Evolutionary conservation across 2,888 invertebrate species (phyloP).

Genomic region (Drosophila gaucha): DNA sequence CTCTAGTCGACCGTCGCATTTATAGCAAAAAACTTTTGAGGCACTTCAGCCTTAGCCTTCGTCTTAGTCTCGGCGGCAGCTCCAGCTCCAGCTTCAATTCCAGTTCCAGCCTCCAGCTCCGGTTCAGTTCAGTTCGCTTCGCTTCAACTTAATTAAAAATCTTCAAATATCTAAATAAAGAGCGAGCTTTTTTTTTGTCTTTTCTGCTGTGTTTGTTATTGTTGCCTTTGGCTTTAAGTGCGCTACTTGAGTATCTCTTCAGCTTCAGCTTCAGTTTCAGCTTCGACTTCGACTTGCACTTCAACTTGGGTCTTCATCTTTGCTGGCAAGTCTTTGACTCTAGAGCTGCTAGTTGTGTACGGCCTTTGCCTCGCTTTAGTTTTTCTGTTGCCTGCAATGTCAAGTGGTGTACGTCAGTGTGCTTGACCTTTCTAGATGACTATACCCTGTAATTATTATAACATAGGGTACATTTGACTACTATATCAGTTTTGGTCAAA

Average conservation of each 20-base stretch:
- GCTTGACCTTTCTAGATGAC: conserved; percentile 43
- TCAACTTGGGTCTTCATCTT: neutral
- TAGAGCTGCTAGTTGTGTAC: conserved; percentile 17
- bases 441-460: neutral
- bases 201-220: conserved; percentile 13
- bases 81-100: conserved; percentile 14
- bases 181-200: conserved; percentile 4
- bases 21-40: conserved; percentile 59
- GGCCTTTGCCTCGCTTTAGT: conserved; percentile 43
- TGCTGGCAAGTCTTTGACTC: conserved; percentile 1
- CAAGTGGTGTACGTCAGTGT: conserved; percentile 52
- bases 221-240: conserved; percentile 20
- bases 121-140: conserved; percentile 16
- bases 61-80: conserved; percentile 5
- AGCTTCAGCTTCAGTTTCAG: conserved; percentile 18
- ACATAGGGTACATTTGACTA: neutral
- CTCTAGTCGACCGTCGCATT: conserved; percentile 47
- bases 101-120: conserved; percentile 17
- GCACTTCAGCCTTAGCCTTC: conserved; percentile 17
- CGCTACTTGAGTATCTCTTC: conserved; percentile 33
- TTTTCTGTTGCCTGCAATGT: conserved; percentile 59
- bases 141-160: conserved; percentile 52
- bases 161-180: conserved; percentile 39
- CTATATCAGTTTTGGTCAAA: too few species aligned
- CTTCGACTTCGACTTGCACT: neutral